Evolutionary conservation across 1,140 invertebrate species (phyloP), one percentile per base, ranked within the genome.

Genomic region (Caerostris darwini): DNA sequence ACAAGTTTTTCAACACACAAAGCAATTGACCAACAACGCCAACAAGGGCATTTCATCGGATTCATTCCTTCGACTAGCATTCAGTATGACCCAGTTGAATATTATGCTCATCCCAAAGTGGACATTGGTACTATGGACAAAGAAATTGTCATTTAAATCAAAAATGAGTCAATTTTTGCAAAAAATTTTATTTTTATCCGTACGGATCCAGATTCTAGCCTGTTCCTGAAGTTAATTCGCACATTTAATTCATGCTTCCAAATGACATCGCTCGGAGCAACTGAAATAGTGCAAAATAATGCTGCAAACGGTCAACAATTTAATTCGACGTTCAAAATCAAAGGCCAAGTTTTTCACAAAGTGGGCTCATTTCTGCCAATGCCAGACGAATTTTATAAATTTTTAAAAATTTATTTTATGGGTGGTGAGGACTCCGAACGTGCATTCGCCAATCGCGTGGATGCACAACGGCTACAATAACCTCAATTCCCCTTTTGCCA

Each of bases 311-410:
- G 12, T 6, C 85, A 19, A 61, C 95, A 95, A 95, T 95, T 95
- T 95, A 95, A 95, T 94, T 95, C 96, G 53, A 96, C 95, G 93
- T 96, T 96, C 95, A 96, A 96, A 95, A 95, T 96, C 67, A 96
- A 96, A 95, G 96, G 96, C 57, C 96, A 96, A 95, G 95, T 96
- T 58, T 95, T n/a, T 96, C 96, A 95, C 94, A 92, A 95, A 95
- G 96, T 82, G 96, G 95, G n/a, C 95, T 95, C 95, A 67, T 96
- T 90, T 64, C 95, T 77, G 95, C 96, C 94, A 82, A 77, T n/a
- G 64, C n/a, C 93, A 89, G 59, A 95, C 95, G 94, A 95, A 34
- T 50, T 95, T 90, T 94, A 94, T 61, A 95, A 96, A 95, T 96
- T 96, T 96, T 94, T 96, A 77, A 95, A 96, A 95, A 95, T 96